Evolutionary conservation across 2,797 vertebrate species (phyloP).

Genomic region (Podargus strigoides): DNA sequence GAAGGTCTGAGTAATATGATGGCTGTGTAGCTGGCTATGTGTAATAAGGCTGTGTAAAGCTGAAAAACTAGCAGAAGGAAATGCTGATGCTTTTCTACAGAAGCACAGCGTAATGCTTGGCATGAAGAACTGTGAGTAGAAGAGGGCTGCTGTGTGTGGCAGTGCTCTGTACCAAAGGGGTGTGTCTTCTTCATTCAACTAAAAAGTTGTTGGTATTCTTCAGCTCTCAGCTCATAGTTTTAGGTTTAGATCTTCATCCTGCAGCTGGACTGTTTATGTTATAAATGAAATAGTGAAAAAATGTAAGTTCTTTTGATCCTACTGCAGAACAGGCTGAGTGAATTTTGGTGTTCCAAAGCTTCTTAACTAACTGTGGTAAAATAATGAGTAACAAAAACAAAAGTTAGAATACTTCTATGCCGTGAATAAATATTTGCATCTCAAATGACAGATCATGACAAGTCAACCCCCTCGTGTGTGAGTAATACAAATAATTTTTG

Average conservation of each 20-base stretch:
- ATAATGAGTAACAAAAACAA: slow-evolving; percentile 6
- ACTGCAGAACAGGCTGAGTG: background rate
- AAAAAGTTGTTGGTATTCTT: background rate
- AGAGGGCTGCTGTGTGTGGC: background rate
- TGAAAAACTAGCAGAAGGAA: background rate
- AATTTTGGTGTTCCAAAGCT: background rate
- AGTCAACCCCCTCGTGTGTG: slow-evolving; percentile 33
- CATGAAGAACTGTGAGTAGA: background rate
- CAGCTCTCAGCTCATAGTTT: background rate
- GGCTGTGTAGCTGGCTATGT: background rate
- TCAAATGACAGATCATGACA: slow-evolving; percentile 12
- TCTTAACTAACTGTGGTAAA: background rate
- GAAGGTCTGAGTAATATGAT: background rate
- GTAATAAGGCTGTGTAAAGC: background rate
- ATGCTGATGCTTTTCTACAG: background rate
- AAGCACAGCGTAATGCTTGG: fast-evolving
- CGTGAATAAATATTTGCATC: slow-evolving; percentile 45
- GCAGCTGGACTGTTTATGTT: background rate
- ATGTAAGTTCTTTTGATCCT: background rate
- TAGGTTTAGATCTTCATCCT: background rate
- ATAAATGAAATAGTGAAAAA: background rate
- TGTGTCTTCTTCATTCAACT: background rate
- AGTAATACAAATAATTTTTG: slow-evolving; percentile 31
- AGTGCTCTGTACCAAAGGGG: background rate
- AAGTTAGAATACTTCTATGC: background rate